Evolutionary conservation across 2,113 vertebrate genomes (phyloP).

Genomic region (Caranx ignobilis): DNA sequence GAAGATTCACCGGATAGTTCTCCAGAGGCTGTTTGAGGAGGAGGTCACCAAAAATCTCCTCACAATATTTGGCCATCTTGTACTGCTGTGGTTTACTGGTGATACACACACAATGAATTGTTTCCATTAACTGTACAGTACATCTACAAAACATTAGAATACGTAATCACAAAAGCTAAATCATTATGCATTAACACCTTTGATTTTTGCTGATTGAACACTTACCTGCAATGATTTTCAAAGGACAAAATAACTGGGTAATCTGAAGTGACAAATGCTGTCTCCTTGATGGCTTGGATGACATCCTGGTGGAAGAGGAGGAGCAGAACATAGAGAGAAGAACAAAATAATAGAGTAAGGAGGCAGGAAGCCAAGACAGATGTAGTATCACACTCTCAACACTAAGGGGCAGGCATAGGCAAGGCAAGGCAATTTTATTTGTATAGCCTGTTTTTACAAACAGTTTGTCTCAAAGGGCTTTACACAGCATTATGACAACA

Average conservation of each 20-base stretch:
- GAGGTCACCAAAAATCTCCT: constrained; percentile 96
- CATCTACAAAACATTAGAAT: neutral
- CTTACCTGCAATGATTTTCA: constrained; percentile 99
- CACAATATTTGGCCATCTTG: constrained; percentile 99
- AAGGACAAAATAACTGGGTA: constrained; percentile 98
- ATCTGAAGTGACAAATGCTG: constrained; percentile 95
- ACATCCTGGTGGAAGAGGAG: constrained; percentile 88
- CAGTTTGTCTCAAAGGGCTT: too few relatives aligned
- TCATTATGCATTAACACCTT: neutral
- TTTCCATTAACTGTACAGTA: neutral
- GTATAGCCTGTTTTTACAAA: too few relatives aligned
- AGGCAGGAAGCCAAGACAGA: neutral
- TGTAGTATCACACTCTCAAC: constrained; percentile 27
- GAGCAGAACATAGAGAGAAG: neutral
- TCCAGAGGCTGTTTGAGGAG: constrained; percentile 95
- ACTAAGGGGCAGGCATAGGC: constrained; percentile 56
- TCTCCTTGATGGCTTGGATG: constrained; percentile 98
- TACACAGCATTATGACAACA: too few relatives aligned
- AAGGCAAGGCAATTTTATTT: too few relatives aligned
- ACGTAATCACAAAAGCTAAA: neutral
- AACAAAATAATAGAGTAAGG: neutral
- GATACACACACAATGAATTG: neutral
- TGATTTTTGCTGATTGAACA: neutral
- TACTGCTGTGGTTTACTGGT: constrained; percentile 98
- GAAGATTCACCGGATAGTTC: constrained; percentile 88